A percentile compares a stretch with the other conserved stretches of the same genome.
These are phyloP conservation scores for Trichoplusia ni DNA, from an alignment of 1,140 invertebrate genomes.

Conservation along the genomic window DNA sequence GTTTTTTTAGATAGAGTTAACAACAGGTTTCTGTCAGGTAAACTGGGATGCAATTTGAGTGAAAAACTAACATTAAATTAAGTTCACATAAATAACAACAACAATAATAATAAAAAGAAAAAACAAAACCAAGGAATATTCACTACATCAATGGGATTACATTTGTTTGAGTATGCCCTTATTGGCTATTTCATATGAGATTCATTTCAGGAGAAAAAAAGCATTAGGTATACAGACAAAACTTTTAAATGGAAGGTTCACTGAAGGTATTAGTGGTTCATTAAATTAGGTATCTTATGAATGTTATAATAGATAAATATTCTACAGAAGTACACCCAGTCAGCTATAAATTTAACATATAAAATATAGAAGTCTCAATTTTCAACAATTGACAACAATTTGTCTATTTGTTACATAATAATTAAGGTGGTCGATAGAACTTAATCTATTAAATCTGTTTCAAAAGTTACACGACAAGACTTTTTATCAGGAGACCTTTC, in stretches of 20 bases:
- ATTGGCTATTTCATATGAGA: neutral
- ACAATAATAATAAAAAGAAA: constrained; percentile 38
- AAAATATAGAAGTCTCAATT: constrained; percentile 68
- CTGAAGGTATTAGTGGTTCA: constrained; percentile 12
- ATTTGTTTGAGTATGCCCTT: neutral
- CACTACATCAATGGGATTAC: neutral
- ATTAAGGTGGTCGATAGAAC: constrained; percentile 43
- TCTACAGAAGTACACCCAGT: constrained; percentile 42
- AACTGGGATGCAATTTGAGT: neutral
- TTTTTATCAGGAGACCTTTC: neutral
- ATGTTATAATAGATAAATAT: too few relatives aligned
- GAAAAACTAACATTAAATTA: constrained; percentile 17
- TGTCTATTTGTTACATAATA: constrained; percentile 49
- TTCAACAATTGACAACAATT: constrained; percentile 75
- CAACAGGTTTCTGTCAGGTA: neutral
- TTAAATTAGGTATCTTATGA: neutral
- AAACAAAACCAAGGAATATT: constrained; percentile 17
- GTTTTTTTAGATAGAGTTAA: neutral
- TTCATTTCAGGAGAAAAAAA: too few relatives aligned
- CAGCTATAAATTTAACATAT: constrained; percentile 58
- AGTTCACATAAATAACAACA: constrained; percentile 66
- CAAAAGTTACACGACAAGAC: neutral
- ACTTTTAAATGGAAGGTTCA: constrained; percentile 14
- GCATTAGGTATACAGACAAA: neutral
- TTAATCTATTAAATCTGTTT: constrained; percentile 19